phyloP scores from a whole-genome alignment of 2,797 vertebrate genomes.

The Prionace glauca region DNA sequence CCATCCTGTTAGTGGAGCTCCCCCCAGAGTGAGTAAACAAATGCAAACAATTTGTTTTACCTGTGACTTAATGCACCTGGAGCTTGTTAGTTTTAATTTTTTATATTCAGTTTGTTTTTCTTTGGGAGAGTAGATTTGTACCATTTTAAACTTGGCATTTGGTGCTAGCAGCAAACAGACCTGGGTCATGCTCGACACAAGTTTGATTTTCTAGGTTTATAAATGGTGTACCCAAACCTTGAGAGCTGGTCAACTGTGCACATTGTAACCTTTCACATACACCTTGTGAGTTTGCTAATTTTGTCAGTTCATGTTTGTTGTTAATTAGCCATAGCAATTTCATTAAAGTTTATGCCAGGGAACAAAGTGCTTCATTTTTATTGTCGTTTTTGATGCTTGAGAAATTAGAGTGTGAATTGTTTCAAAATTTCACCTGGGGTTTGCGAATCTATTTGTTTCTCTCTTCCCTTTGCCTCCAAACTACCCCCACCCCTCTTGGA shows the following conservation, averaged over 20 bases:
- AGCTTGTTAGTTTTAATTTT: background rate
- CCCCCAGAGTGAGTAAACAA: background rate
- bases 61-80: conserved; percentile 1
- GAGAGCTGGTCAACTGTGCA: background rate
- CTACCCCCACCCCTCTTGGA: background rate
- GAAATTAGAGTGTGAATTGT: background rate
- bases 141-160: background rate
- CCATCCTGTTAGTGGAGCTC: background rate
- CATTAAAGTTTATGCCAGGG: too few relatives aligned
- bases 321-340: background rate
- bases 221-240: background rate
- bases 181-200: background rate
- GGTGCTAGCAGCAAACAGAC: background rate
- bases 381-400: background rate
- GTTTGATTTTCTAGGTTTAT: background rate
- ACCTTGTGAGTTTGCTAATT: background rate
- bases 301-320: background rate
- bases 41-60: conserved; percentile 5
- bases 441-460: background rate
- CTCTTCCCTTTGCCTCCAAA: background rate
- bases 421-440: background rate
- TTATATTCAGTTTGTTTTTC: background rate
- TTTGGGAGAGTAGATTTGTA: background rate
- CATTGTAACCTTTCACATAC: background rate
- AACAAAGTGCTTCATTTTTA: background rate